Percentiles rank a stretch among this genome's conserved stretches.
These are phyloP conservation scores for Oscheius sp. DNA, from an alignment of 1,140 invertebrate species.

Conservation along the genomic window DNA sequence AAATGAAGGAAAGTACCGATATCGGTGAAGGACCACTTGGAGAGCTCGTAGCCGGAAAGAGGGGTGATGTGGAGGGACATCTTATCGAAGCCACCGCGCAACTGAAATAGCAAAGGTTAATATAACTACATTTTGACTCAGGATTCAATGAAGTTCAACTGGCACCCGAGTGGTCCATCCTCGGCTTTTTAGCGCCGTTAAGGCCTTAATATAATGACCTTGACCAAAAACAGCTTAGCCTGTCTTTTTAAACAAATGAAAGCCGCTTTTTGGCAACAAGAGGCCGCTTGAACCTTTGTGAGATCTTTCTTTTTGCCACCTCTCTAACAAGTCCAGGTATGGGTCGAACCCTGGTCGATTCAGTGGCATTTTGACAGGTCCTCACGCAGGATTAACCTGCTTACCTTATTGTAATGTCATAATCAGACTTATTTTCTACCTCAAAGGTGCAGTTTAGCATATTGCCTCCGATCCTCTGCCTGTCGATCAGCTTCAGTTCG, in stretches of 20 bases:
- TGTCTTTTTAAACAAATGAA: too few relatives aligned
- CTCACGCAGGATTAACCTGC: too few relatives aligned
- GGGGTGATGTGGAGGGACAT: conserved; percentile 58
- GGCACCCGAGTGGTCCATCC: too few relatives aligned
- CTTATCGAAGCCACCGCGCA: conserved; percentile 45
- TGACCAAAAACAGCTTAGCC: background rate
- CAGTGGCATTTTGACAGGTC: too few relatives aligned
- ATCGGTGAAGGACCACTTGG: conserved; percentile 46
- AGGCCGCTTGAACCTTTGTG: too few relatives aligned
- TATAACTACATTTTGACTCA: background rate
- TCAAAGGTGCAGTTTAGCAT: conserved; percentile 51
- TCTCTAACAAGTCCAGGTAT: too few relatives aligned
- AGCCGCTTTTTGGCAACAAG: too few relatives aligned
- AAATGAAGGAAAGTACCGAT: background rate
- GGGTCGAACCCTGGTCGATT: too few relatives aligned
- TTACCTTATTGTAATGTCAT: too few relatives aligned
- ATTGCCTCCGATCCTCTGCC: conserved; percentile 36
- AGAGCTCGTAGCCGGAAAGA: conserved; percentile 49
- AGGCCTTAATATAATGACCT: background rate
- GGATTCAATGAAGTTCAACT: too few relatives aligned
- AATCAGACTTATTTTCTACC: background rate
- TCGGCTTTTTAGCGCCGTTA: too few relatives aligned
- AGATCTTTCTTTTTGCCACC: too few relatives aligned
- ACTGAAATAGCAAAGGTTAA: conserved; percentile 7
- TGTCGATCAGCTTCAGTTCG: conserved; percentile 45